These are phyloP conservation scores for Halocynthia aurantium DNA, from an alignment of 23 tunicate genomes.

Conservation along the genomic window DNA sequence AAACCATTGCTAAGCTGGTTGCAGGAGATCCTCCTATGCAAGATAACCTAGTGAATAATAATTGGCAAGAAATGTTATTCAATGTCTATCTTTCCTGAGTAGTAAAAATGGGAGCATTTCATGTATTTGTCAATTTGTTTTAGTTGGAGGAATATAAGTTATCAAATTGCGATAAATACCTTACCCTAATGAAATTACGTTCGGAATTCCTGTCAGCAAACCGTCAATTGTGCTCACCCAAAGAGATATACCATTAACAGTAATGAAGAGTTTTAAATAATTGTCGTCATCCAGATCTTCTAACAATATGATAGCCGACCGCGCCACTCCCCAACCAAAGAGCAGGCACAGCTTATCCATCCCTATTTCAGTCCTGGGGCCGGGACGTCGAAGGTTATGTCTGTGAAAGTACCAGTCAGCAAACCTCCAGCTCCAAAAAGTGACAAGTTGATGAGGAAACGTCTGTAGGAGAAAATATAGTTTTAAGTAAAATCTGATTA, in stretches of 20 bases:
- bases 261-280: not conserved
- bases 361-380: slow-evolving; percentile 15
- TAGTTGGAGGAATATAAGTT: too few species aligned
- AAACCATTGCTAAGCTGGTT: slow-evolving; percentile 2
- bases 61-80: not conserved
- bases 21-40: slow-evolving; percentile 2
- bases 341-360: slow-evolving; percentile 4
- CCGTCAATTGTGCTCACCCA: not conserved
- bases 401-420: slow-evolving; percentile 43
- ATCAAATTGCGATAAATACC: not conserved
- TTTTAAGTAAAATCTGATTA: not conserved
- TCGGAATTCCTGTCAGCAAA: not conserved
- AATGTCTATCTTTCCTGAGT: too few species aligned
- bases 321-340: slow-evolving; percentile 3
- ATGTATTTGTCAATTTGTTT: too few species aligned
- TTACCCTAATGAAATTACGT: not conserved
- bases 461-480: slow-evolving; percentile 30
- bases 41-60: not conserved
- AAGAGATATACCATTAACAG: not conserved
- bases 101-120: too few species aligned
- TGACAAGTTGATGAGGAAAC: slow-evolving; percentile 58
- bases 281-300: slow-evolving; percentile 2
- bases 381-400: slow-evolving; percentile 54
- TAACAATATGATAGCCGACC: not conserved
- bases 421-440: slow-evolving; percentile 55